Base-by-base conservation (phyloP, 2,797 vertebrate genomes). In the Cossypha polioptera region DNA sequence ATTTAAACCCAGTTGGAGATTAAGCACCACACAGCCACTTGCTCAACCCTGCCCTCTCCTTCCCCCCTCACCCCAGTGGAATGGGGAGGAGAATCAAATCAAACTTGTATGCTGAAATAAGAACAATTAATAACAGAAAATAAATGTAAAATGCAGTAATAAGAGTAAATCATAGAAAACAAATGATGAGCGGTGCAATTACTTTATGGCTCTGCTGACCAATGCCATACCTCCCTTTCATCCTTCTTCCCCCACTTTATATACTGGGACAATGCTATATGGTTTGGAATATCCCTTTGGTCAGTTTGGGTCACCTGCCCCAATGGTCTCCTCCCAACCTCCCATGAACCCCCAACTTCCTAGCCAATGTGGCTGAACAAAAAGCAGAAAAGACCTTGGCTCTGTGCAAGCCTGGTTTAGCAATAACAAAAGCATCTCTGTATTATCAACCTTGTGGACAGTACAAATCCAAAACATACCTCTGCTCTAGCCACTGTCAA, bases 251-350 rank as follows among this genome's bases (percentile, higher is more conserved):
- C 10, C 16, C 24, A 24, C 2, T 53, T 68, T 38, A 14, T 29
- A 11, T 4, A 16, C 3, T 53, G 28, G 13, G 38, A 47, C 0
- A 0, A 14, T 29, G 33, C 4, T 19, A 25, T 13, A 33, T 29
- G 28, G 6, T 29, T 24, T 76, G n/a, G 26, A 51, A 29, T 20
- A 38, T 13, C 22, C 7, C 3, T 67, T 59, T 28, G 19, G 16
- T 67, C 38, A 28, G 7, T 75, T 19, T 7, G 22, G 22, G 1
- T 45, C 29, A 10, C 14, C 11, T 36, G 36, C 36, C 36, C 36
- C 11, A 36, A 36, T 36, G 36, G 36, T 36, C 36, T 36, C 36
- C 36, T 36, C 36, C 36, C 36, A 36, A 36, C 36, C 36, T 36
- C 36, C 36, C 36, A 36, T 36, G 11, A 36, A 11, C 36, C 36